Evolutionary conservation across 2,797 vertebrate genomes (phyloP), one percentile per base, ranked within the genome.

Genomic region (Smutsia gigantea): DNA sequence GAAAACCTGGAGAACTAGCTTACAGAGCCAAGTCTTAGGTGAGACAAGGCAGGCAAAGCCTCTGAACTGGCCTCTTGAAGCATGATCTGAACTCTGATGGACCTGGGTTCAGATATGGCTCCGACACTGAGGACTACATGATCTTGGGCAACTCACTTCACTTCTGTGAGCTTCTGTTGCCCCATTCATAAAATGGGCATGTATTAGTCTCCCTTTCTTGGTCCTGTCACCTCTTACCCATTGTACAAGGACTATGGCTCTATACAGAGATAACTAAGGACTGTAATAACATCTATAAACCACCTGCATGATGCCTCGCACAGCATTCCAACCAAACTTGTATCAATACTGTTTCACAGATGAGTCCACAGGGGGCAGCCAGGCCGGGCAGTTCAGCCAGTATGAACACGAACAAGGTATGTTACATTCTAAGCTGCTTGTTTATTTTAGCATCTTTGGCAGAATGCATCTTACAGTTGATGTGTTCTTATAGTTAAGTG

Each of bases 401-500:
- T 5, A 19, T 34, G 69, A 37, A 61, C 0, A 2, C 7, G 25
- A 46, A 23, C 3, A 53, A 51, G 74, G 21, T 18, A 3, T 2
- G 0, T 0, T 0, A 10, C 6, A 0, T 27, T 21, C 59, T 14
- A 37, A 19, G 49, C 5, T 8, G 49, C n/a, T 18, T 1, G 15
- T 18, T 42, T 1, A 2, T 17, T 49, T 59, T 2, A 59, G 51
- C 29, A 5, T 51, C 61, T 51, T 59, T 5, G 77, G 64, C 74
- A 46, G 88, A 79, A 53, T 13, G 17, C n/a, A 2, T 13, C 72
- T n/a, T 11, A 42, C 27, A 23, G 11, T 7, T 0, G 9, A 31
- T 37, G 51, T 10, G 5, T 31, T 29, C 53, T 15, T 11, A 34
- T 4, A 19, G 12, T 42, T 7, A 46, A 59, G 42, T 1, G 14